Percentiles rank a stretch among this genome's conserved stretches.
phyloP scores from a whole-genome alignment of 2,888 invertebrate species.

The Plagodis pulveraria region DNA sequence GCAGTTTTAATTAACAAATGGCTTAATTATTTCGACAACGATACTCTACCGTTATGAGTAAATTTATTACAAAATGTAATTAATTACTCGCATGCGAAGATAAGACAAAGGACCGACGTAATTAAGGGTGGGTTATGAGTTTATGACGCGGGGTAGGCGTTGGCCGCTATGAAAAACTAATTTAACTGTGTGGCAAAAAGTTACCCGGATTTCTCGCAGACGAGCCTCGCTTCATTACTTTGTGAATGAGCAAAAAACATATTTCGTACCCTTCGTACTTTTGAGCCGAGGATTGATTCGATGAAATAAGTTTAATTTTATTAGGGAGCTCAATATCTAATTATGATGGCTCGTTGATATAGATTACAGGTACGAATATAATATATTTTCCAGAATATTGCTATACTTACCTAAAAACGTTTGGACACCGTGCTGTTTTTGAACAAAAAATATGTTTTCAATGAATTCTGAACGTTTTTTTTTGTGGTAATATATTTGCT shows the following conservation, averaged over 20 bases:
- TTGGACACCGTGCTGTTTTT: too few relatives aligned
- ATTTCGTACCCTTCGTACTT: slow-evolving; percentile 23
- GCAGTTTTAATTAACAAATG: slow-evolving; percentile 41
- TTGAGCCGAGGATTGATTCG: slow-evolving; percentile 1
- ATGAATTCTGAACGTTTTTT: too few relatives aligned
- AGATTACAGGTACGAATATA: too few relatives aligned
- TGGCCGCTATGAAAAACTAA: slow-evolving; percentile 51
- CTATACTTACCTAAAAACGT: too few relatives aligned
- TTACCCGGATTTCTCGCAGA: slow-evolving; percentile 23
- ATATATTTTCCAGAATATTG: too few relatives aligned
- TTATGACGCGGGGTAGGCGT: slow-evolving; percentile 54
- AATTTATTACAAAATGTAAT: slow-evolving; percentile 73
- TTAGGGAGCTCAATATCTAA: too few relatives aligned
- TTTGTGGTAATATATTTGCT: too few relatives aligned
- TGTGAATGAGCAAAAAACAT: slow-evolving; percentile 38
- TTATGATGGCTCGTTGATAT: too few relatives aligned
- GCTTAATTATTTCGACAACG: slow-evolving; percentile 40
- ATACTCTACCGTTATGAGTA: slow-evolving; percentile 51
- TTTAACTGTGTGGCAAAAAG: slow-evolving; percentile 34
- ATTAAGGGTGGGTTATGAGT: slow-evolving; percentile 46
- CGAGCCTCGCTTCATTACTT: slow-evolving; percentile 37
- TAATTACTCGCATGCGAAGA: slow-evolving; percentile 66
- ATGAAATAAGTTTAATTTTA: too few relatives aligned
- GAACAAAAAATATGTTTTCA: too few relatives aligned
- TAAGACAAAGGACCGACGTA: slow-evolving; percentile 41